Evolutionary conservation across 2,113 vertebrate species (phyloP).

Genomic region (Sapayoa aenigma): DNA sequence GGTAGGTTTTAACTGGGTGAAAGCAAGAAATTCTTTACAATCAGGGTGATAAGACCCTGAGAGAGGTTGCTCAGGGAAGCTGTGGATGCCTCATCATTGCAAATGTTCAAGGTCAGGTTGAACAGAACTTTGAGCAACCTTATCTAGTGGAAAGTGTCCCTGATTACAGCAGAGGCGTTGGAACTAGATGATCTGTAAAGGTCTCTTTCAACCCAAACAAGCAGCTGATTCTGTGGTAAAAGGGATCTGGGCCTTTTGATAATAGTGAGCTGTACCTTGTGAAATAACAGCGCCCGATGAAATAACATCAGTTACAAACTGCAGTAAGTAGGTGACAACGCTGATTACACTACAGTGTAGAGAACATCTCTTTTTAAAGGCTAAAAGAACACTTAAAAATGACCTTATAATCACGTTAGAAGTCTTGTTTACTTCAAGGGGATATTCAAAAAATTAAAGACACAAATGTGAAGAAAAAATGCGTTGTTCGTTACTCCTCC

Average conservation of each 20-base stretch:
- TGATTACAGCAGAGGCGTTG: background rate
- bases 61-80: background rate
- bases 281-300: background rate
- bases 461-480: background rate
- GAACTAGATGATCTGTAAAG: background rate
- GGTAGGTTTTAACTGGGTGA: background rate
- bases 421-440: background rate
- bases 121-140: background rate
- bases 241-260: background rate
- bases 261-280: background rate
- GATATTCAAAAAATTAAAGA: background rate
- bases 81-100: background rate
- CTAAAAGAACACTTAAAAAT: background rate
- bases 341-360: background rate
- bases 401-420: background rate
- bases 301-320: background rate
- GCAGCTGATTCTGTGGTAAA: accelerated
- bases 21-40: background rate
- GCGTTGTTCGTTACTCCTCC: background rate
- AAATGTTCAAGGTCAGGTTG: background rate
- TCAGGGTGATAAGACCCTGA: background rate
- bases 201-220: background rate
- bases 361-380: background rate
- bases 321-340: background rate
- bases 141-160: background rate